phyloP scores from a whole-genome alignment of 1,140 invertebrate genomes.

The Dendroctonus ponderosae region DNA sequence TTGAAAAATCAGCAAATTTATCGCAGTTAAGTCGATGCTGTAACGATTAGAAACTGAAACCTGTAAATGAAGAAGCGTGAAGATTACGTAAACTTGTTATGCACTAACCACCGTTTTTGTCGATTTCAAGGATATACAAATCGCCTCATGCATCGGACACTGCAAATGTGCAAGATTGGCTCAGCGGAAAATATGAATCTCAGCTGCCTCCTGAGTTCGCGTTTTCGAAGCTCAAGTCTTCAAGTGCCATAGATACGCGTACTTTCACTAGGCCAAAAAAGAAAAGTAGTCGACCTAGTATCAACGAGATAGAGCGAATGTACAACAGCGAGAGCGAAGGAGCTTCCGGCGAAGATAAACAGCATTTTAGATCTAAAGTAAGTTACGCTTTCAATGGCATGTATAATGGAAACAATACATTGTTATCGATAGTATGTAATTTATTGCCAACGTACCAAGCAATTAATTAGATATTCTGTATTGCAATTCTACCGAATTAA shows the following conservation, averaged over 20 bases:
- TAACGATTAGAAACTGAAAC: too few relatives aligned
- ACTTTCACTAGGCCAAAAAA: conserved; percentile 56
- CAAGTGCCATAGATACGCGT: conserved; percentile 51
- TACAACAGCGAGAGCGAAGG: conserved; percentile 36
- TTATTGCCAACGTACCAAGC: background rate
- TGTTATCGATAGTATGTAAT: background rate
- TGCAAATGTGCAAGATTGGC: conserved; percentile 12
- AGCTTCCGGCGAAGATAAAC: conserved; percentile 11
- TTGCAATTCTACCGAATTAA: background rate
- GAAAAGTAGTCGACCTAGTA: conserved; percentile 48
- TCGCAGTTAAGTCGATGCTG: too few relatives aligned
- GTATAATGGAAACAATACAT: background rate
- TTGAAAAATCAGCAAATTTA: background rate
- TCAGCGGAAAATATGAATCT: background rate
- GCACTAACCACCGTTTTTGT: too few relatives aligned
- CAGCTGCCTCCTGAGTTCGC: background rate
- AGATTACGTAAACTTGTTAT: too few relatives aligned
- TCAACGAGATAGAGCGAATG: conserved; percentile 49
- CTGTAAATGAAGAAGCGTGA: too few relatives aligned
- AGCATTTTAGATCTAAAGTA: conserved; percentile 6
- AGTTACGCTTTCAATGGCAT: background rate
- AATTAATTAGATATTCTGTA: background rate
- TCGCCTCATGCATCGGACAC: background rate
- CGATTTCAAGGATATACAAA: background rate
- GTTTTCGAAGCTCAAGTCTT: conserved; percentile 36